These are phyloP conservation scores for Azorinus chamasolen DNA, from an alignment of 2,888 invertebrate genomes.

Conservation along the genomic window DNA sequence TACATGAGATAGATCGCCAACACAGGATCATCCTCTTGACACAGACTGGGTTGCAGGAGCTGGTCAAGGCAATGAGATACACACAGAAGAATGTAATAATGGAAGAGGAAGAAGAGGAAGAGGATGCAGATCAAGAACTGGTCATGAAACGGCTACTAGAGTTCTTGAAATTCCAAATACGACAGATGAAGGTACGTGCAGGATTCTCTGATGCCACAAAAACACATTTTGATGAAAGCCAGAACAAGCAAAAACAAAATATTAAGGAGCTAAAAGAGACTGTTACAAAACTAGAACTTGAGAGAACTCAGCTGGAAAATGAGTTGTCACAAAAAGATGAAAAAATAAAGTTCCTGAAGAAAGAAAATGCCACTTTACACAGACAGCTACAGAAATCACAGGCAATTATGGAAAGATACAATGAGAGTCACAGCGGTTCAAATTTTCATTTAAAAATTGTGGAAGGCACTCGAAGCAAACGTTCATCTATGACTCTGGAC, in stretches of 20 bases:
- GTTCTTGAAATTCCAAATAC: conserved; percentile 64
- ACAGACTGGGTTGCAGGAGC: conserved; percentile 68
- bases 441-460: conserved; percentile 75
- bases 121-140: conserved; percentile 56
- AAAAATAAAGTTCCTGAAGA: conserved; percentile 69
- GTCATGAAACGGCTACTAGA: conserved; percentile 53
- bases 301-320: conserved; percentile 57
- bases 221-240: conserved; percentile 45
- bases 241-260: conserved; percentile 50
- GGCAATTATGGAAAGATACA: conserved; percentile 73
- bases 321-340: conserved; percentile 59
- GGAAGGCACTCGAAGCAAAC: conserved; percentile 37
- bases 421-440: conserved; percentile 71
- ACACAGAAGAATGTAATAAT: conserved; percentile 26
- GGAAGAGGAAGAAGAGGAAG: conserved; percentile 51
- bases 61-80: conserved; percentile 60
- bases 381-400: conserved; percentile 70
- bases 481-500: conserved; percentile 14
- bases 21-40: conserved; percentile 68
- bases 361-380: conserved; percentile 67
- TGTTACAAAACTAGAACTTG: conserved; percentile 58
- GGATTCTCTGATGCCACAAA: conserved; percentile 54
- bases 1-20: conserved; percentile 76
- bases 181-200: conserved; percentile 64
- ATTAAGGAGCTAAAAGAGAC: conserved; percentile 64